A percentile compares a stretch with the other conserved stretches of the same genome.
phyloP scores from a whole-genome alignment of 2,113 vertebrate species.

The Erythrocebus patas region DNA sequence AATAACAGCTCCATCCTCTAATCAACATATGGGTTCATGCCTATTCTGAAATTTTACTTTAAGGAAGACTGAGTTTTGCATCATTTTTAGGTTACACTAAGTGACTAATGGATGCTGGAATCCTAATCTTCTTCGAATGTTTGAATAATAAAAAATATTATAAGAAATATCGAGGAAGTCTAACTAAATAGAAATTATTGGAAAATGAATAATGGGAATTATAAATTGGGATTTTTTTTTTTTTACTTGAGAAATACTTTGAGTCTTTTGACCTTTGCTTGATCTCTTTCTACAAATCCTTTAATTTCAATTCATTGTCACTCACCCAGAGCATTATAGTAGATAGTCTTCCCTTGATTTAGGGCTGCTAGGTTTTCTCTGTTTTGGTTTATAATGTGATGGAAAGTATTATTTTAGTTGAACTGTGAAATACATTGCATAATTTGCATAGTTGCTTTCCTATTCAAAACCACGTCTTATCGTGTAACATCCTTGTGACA shows the following conservation, averaged over 20 bases:
- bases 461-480: neutral
- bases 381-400: neutral
- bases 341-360: neutral
- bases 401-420: neutral
- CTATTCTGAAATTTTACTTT: slow-evolving; percentile 49
- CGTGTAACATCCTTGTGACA: neutral
- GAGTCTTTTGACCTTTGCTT: neutral
- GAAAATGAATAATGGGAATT: neutral
- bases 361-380: neutral
- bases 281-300: neutral
- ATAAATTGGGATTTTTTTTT: neutral
- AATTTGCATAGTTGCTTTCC: neutral
- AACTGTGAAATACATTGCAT: neutral
- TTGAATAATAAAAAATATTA: neutral
- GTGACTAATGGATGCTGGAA: neutral
- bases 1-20: neutral
- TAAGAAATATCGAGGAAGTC: neutral
- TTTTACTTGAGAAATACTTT: slow-evolving; percentile 1
- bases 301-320: neutral
- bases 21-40: neutral
- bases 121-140: slow-evolving; percentile 22
- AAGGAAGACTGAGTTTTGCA: neutral
- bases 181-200: neutral
- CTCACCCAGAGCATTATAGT: neutral
- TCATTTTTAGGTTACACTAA: slow-evolving; percentile 20